Conservation (phyloP, 64 coral and sea anemone species). For the Montipora cactus region DNA sequence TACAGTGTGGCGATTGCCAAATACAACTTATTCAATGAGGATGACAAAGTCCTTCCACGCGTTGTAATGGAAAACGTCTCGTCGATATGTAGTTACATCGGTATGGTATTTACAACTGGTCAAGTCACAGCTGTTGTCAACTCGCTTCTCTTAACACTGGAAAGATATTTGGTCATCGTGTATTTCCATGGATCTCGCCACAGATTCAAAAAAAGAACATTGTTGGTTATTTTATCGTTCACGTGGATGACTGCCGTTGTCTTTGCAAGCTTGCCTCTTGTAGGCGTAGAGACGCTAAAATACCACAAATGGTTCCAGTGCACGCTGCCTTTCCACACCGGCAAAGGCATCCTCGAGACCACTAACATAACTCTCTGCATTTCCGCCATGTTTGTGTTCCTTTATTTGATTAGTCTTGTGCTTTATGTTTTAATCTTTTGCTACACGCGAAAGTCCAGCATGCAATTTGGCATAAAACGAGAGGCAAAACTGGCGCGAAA, state of each 20-base stretch:
- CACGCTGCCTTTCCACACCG: slow-evolving; percentile 69
- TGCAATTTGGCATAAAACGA: slow-evolving; percentile 47
- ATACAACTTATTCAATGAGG: slow-evolving; percentile 49
- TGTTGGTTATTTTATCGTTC: background rate
- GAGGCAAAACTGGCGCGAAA: slow-evolving; percentile 58
- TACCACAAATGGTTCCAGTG: slow-evolving; percentile 81
- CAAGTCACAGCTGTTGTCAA: slow-evolving; percentile 68
- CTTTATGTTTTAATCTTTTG: slow-evolving; percentile 60
- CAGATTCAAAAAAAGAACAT: slow-evolving; percentile 41
- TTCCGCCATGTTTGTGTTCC: background rate
- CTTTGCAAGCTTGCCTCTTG: slow-evolving; percentile 59
- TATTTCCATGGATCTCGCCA: slow-evolving; percentile 56
- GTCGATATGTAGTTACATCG: slow-evolving; percentile 60
- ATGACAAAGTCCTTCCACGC: slow-evolving; percentile 14
- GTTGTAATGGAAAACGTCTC: slow-evolving; percentile 52
- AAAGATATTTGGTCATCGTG: slow-evolving; percentile 81
- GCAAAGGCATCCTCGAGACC: background rate
- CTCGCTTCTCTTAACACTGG: slow-evolving; percentile 74
- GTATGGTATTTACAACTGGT: slow-evolving; percentile 72
- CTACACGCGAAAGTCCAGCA: slow-evolving; percentile 13
- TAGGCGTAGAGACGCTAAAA: slow-evolving; percentile 58
- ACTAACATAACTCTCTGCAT: slow-evolving; percentile 26
- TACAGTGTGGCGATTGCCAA: slow-evolving; percentile 74
- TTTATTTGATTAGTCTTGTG: slow-evolving; percentile 28
- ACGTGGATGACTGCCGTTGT: slow-evolving; percentile 50